phyloP scores from a whole-genome alignment of 2,888 invertebrate genomes.

The Cybosia mesomella region DNA sequence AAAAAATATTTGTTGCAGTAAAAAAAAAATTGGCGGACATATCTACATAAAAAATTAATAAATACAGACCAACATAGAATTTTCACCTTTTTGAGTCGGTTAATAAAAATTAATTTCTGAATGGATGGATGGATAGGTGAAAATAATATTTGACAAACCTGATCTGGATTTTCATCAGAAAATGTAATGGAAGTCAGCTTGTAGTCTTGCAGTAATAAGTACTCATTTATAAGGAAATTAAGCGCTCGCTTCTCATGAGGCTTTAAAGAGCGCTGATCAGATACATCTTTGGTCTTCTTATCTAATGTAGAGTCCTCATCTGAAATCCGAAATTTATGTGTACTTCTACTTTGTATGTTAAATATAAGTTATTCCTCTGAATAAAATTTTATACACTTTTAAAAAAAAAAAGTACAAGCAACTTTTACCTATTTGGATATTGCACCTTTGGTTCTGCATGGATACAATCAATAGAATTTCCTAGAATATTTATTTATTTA shows the following conservation, averaged over 20 bases:
- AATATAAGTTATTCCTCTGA: too few species aligned
- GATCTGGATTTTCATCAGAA: conserved; percentile 96
- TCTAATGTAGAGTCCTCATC: conserved; percentile 81
- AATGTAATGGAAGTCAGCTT: conserved; percentile 96
- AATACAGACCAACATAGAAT: too few species aligned
- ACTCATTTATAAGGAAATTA: conserved; percentile 95
- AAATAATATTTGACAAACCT: conserved; percentile 79
- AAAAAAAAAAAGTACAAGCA: not conserved
- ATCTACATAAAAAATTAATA: too few species aligned
- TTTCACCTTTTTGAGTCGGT: too few species aligned
- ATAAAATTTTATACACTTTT: not conserved
- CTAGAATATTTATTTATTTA: not conserved
- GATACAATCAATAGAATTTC: too few species aligned
- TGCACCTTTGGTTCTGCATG: too few species aligned
- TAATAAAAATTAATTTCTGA: too few species aligned
- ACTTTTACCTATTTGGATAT: not conserved
- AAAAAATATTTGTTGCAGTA: too few species aligned
- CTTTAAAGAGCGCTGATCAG: conserved; percentile 86
- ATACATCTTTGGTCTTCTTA: conserved; percentile 70
- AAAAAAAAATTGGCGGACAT: too few species aligned
- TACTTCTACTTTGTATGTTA: not conserved
- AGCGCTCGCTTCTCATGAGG: conserved; percentile 94
- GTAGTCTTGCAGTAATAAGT: conserved; percentile 92
- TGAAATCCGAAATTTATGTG: conserved; percentile 50
- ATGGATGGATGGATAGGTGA: too few species aligned